Conservation (phyloP, 1,140 invertebrate species). For the Pogonognathellus flavescens region DNA sequence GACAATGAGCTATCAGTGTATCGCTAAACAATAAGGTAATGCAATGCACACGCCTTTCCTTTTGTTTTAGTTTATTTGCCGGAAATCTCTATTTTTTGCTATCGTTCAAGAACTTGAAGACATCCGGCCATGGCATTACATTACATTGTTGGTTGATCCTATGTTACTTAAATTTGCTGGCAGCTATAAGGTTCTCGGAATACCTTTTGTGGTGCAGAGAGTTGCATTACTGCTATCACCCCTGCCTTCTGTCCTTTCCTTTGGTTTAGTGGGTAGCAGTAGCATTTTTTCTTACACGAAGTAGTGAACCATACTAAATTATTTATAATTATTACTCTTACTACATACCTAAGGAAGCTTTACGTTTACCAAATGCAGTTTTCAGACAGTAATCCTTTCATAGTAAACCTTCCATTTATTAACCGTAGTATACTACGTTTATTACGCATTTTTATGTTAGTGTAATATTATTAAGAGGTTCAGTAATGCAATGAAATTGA, state of each 20-base stretch:
- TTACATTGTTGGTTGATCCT: background rate
- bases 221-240: background rate
- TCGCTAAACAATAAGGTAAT: background rate
- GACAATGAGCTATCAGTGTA: background rate
- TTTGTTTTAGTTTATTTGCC: constrained; percentile 49
- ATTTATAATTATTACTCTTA: background rate
- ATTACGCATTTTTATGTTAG: no score
- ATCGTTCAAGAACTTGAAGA: constrained; percentile 17
- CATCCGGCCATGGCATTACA: constrained; percentile 25
- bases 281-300: background rate
- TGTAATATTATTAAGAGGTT: no score
- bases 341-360: background rate
- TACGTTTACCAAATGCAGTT: constrained; percentile 2
- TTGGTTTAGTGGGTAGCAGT: constrained; percentile 11
- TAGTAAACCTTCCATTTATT: no score
- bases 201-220: constrained; percentile 29
- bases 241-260: constrained; percentile 1
- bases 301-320: background rate
- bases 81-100: constrained; percentile 35
- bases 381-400: background rate
- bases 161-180: no score
- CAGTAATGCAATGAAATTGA: no score
- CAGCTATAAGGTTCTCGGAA: background rate
- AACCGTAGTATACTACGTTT: no score
- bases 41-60: constrained; percentile 34